Evolutionary conservation across 1,140 invertebrate species (phyloP), one percentile per base, ranked within the genome.

Genomic region (Phymorhynchus buccinoides): DNA sequence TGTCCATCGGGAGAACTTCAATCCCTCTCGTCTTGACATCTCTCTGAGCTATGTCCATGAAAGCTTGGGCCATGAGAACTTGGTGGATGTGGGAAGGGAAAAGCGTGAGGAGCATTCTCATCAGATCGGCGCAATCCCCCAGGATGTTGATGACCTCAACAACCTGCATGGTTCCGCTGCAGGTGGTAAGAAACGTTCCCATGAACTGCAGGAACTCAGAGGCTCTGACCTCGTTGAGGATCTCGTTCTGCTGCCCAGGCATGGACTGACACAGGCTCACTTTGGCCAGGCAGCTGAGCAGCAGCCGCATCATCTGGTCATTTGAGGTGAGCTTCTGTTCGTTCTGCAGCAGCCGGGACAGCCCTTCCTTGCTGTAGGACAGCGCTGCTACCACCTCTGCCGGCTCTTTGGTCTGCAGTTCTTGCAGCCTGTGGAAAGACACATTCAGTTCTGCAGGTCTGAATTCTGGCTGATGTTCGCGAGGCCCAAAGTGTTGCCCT

Each of bases 281-380:
- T 44, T 83, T 83, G 37, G 35, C 81, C 37, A 83, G 39, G 12
- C n/a, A 35, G n/a, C 12, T 44, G 2, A 83, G 66, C 12, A 83
- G 37, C 56, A 83, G 81, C 18, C 66, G 56, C 81, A 71, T 83
- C 81, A 83, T 83, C 39, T 73, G 39, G 9, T 32, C 18, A 42
- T 83, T 41, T 1, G 62, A 27, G 0, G 62, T 83, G 35, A 83
- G 62, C n/a, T 83, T 83, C 9, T 73, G n/a, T 41, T 83, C 81
- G 66, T 83, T 71, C 62, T 71, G 14, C 18, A 83, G 37, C 81
- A 83, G 81, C 4, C 56, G 22, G 3, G 56, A 39, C 81, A 83
- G 81, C 62, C 81, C 81, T 44, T 83, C 81, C 62, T 83, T 83
- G 81, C 81, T 83, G 81, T 83, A 83, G 9, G 81, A 66, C 81